These are phyloP conservation scores for Steinernema carpocapsae DNA, from an alignment of 2,888 invertebrate species.

Conservation along the genomic window DNA sequence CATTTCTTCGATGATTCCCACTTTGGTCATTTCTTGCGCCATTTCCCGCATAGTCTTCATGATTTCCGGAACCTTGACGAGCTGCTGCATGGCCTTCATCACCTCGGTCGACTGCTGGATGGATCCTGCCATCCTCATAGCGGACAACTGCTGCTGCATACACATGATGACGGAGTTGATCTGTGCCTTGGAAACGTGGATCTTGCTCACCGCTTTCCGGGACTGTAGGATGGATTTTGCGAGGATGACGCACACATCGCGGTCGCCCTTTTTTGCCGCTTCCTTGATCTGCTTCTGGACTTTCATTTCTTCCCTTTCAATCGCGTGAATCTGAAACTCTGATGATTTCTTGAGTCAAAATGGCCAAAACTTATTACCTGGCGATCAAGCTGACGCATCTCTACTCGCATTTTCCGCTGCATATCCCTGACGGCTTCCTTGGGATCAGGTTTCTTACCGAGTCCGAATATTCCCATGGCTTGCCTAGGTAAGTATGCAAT, in stretches of 20 bases:
- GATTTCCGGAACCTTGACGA: conserved; percentile 83
- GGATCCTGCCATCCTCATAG: conserved; percentile 74
- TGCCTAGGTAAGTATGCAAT: background rate
- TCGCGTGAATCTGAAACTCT: conserved; percentile 83
- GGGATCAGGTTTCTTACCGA: conserved; percentile 64
- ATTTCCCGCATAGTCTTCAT: conserved; percentile 94
- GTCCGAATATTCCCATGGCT: conserved; percentile 69
- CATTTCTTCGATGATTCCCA: conserved; percentile 97
- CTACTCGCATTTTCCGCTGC: conserved; percentile 91
- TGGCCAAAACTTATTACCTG: conserved; percentile 23
- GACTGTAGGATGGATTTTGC: conserved; percentile 67
- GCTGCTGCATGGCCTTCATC: conserved; percentile 94
- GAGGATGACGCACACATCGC: conserved; percentile 81
- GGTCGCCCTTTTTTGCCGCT: conserved; percentile 91
- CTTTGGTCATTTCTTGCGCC: conserved; percentile 98
- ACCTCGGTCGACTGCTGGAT: conserved; percentile 94
- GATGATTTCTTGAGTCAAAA: background rate
- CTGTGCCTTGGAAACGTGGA: conserved; percentile 94
- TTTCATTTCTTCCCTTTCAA: conserved; percentile 95
- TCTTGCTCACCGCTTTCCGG: conserved; percentile 81
- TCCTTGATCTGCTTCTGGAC: conserved; percentile 86
- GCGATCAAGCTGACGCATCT: conserved; percentile 73
- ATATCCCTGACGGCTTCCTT: conserved; percentile 83
- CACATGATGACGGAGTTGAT: conserved; percentile 92
- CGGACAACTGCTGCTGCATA: conserved; percentile 98